Conservation (phyloP, 2,888 invertebrate genomes). For the Chrysotoxum bicinctum region DNA sequence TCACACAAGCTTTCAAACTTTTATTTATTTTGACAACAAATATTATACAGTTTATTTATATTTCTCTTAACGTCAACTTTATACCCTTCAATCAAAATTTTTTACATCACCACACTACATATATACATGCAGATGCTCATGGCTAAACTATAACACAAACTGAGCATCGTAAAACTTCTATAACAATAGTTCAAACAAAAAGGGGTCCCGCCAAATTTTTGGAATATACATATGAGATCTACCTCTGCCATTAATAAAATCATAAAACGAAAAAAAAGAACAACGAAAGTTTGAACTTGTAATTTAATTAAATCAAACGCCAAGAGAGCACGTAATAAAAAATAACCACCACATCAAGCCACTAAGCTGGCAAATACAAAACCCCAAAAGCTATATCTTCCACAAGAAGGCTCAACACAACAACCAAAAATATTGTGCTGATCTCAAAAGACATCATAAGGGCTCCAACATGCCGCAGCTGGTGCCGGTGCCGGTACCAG, state of each 20-base stretch:
- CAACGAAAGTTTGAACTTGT: constrained; percentile 16
- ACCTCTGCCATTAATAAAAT: neutral
- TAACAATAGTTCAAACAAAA: neutral
- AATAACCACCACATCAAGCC: neutral
- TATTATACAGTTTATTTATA: neutral
- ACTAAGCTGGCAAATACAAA: neutral
- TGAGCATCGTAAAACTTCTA: neutral
- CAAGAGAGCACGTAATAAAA: constrained; percentile 45
- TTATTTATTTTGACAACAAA: neutral
- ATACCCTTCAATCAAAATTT: neutral
- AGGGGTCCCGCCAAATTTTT: constrained; percentile 33
- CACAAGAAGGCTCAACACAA: constrained; percentile 9
- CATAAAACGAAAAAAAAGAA: neutral
- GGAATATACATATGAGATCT: neutral
- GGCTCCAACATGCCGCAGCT: constrained; percentile 1
- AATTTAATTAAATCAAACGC: constrained; percentile 55
- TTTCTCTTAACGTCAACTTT: neutral
- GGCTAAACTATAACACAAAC: neutral
- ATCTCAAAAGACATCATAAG: constrained; percentile 21
- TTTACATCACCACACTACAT: neutral
- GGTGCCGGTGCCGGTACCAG: too few relatives aligned
- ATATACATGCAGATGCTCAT: neutral
- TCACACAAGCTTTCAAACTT: neutral
- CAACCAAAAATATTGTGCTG: constrained; percentile 26
- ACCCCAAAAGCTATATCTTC: constrained; percentile 5